Evolutionary conservation across 2,113 vertebrate genomes (phyloP), one percentile per base, ranked within the genome.

Genomic region (Smithornis capensis): DNA sequence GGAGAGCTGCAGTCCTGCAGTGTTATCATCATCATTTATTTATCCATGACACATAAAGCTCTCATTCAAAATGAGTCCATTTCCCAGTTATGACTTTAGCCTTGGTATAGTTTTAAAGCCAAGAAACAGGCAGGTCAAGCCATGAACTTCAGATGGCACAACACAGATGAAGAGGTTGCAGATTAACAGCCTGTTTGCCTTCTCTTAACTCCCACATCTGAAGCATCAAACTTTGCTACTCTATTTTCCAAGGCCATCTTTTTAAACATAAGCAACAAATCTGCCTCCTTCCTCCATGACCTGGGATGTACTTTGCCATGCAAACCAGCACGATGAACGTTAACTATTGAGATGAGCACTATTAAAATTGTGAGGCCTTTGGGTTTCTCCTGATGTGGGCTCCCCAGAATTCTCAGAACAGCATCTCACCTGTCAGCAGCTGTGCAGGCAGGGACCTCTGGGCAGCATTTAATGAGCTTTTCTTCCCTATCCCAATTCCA

Each of bases 41-140:
- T 90, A 96, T 78, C 80, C 60, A 42, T 27, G 62, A 92, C 88
- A 91, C 38, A 42, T 5, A 95, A 86, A 93, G 73, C 63, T 67
- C 56, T 83, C 83, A 49, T 38, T 56, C 87, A 71, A 90, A 85
- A 77, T 15, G 5, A 81, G 47, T 6, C 87, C 19, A 47, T 57
- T 91, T 92, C 56, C 82, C 74, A 90, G 57, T 56, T 76, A 65
- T 31, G 27, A 35, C 83, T 89, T 90, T 5, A 75, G 65, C 68
- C 71, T 86, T 65, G 37, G 10, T 23, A 55, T 17, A 14, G 47
- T 71, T 92, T 77, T 55, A 71, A 88, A 95, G 63, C 33, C 55
- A 92, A 85, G 37, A 45, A 90, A 69, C 28, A 64, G 52, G 60
- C 12, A 81, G 47, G 47, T 80, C 56, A 90, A 94, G 42, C 47